A percentile compares a stretch with the other conserved stretches of the same genome.
Evolutionary conservation across 2,797 vertebrate genomes (phyloP).

Genomic region (Amblyraja radiata): DNA sequence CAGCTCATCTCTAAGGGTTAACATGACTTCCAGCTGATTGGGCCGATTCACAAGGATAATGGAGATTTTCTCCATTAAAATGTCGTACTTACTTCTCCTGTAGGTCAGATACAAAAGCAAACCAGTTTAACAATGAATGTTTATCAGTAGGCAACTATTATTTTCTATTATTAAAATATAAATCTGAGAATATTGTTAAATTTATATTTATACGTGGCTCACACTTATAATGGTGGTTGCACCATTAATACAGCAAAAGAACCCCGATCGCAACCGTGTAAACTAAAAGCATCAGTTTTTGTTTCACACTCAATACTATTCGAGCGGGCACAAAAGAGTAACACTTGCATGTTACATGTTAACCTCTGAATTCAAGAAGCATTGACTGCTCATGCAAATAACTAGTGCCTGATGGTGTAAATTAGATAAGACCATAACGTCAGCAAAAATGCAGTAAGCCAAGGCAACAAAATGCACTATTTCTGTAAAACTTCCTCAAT

Average conservation of each 20-base stretch:
- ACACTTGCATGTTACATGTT: neutral
- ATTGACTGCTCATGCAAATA: neutral
- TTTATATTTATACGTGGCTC: neutral
- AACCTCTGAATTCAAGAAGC: neutral
- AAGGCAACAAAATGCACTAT: neutral
- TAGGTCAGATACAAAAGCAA: neutral
- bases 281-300: neutral
- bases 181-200: slow-evolving; percentile 7
- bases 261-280: neutral
- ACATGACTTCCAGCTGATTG: slow-evolving; percentile 62
- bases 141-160: neutral
- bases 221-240: neutral
- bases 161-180: neutral
- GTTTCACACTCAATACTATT: neutral
- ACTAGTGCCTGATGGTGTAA: neutral
- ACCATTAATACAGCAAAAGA: neutral
- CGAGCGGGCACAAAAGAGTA: neutral
- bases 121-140: neutral
- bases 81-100: slow-evolving; percentile 86
- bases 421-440: neutral
- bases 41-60: slow-evolving; percentile 62
- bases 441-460: neutral
- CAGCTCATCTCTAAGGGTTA: slow-evolving; percentile 67
- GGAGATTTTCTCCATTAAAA: slow-evolving; percentile 81
- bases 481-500: neutral